phyloP scores from a whole-genome alignment of 2,797 vertebrate genomes.

The Trachops cirrhosus region DNA sequence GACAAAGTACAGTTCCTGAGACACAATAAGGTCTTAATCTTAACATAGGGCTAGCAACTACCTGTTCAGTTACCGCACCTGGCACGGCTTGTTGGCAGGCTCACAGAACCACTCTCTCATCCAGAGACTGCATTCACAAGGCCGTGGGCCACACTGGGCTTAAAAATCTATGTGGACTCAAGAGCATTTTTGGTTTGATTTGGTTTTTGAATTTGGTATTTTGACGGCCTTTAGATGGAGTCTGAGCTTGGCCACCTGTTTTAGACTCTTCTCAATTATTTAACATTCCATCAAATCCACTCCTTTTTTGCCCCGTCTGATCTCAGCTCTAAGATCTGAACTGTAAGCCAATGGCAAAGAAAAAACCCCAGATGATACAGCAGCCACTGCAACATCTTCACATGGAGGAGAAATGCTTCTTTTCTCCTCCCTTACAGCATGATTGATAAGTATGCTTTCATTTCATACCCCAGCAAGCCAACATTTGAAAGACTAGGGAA shows the following conservation, averaged over 20 bases:
- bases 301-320: neutral
- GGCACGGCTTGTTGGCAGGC: neutral
- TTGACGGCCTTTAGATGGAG: neutral
- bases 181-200: neutral
- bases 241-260: neutral
- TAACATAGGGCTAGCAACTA: neutral
- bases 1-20: neutral
- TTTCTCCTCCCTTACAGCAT: neutral
- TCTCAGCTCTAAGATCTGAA: neutral
- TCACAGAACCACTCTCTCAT: neutral
- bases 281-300: neutral
- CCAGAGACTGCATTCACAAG: neutral
- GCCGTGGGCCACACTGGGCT: neutral
- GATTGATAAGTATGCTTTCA: neutral
- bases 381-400: neutral
- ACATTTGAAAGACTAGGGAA: slow-evolving; percentile 1
- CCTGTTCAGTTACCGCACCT: neutral
- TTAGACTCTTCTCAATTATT: neutral
- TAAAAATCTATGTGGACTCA: neutral
- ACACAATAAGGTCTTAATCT: neutral
- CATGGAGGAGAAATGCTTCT: neutral
- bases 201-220: neutral
- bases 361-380: neutral
- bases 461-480: neutral
- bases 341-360: neutral